phyloP scores from a whole-genome alignment of 2,888 invertebrate genomes.

The Tribolium freemani region DNA sequence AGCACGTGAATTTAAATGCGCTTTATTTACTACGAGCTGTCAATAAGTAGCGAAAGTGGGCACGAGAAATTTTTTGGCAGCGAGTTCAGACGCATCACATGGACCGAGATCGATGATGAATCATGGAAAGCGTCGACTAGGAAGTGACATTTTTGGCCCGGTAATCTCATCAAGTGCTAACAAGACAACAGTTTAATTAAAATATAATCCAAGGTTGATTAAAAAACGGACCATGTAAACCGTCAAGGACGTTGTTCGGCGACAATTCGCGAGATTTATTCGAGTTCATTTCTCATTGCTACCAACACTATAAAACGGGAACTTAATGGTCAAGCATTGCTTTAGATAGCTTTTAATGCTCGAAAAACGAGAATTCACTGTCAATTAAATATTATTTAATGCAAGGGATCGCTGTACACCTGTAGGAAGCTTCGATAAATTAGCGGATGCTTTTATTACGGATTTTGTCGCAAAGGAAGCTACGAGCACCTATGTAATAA shows the following conservation, averaged over 20 bases:
- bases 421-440: conserved; percentile 36
- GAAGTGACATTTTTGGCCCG: conserved; percentile 30
- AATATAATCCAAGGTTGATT: conserved; percentile 20
- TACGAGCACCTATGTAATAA: conserved; percentile 8
- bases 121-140: conserved; percentile 24
- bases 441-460: conserved; percentile 20
- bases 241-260: conserved; percentile 22
- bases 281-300: conserved; percentile 24
- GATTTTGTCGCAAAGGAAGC: conserved; percentile 35
- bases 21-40: conserved; percentile 14
- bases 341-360: conserved; percentile 13
- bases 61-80: conserved; percentile 31
- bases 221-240: conserved; percentile 27
- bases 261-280: conserved; percentile 36
- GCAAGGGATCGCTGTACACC: conserved; percentile 41
- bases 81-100: conserved; percentile 16
- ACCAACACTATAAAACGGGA: conserved; percentile 23
- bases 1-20: conserved; percentile 26
- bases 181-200: conserved; percentile 25
- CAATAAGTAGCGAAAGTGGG: conserved; percentile 31
- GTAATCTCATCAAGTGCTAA: conserved; percentile 28
- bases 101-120: conserved; percentile 20
- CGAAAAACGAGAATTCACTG: conserved; percentile 35
- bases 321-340: conserved; percentile 24
- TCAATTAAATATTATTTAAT: conserved; percentile 48